Evolutionary conservation across 2,888 invertebrate species (phyloP).

Genomic region (Liodrosophila aerea): DNA sequence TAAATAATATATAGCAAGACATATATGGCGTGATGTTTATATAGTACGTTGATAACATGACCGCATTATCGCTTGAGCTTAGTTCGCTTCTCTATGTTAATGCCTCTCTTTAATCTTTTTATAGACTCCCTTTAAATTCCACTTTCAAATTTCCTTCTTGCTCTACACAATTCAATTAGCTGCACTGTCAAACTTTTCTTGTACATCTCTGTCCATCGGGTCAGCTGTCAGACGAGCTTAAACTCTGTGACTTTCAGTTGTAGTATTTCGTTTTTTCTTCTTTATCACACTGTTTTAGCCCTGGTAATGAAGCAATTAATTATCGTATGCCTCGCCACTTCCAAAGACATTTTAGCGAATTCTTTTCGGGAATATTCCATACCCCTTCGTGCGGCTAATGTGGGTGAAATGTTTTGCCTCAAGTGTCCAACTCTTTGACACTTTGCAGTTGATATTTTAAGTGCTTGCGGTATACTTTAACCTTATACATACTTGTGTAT

Average conservation of each 20-base stretch:
- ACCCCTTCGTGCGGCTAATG: constrained; percentile 17
- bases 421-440: constrained; percentile 73
- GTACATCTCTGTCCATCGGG: constrained; percentile 41
- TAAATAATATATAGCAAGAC: background rate
- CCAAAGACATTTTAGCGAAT: constrained; percentile 38
- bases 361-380: constrained; percentile 54
- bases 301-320: constrained; percentile 75
- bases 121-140: background rate
- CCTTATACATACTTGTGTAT: background rate
- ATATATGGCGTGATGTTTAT: constrained; percentile 50
- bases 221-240: constrained; percentile 18
- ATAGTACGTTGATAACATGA: too few species aligned
- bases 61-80: constrained; percentile 45
- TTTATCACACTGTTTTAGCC: constrained; percentile 15
- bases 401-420: constrained; percentile 62
- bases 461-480: constrained; percentile 41
- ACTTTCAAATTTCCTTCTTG: constrained; percentile 1
- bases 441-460: constrained; percentile 72
- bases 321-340: constrained; percentile 43
- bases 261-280: constrained; percentile 8
- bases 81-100: background rate
- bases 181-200: constrained; percentile 73
- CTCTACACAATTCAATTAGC: constrained; percentile 77
- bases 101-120: background rate
- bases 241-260: constrained; percentile 20